These are phyloP conservation scores for Plumapathes pennacea DNA, from an alignment of 92 coral and sea anemone species.

Conservation along the genomic window DNA sequence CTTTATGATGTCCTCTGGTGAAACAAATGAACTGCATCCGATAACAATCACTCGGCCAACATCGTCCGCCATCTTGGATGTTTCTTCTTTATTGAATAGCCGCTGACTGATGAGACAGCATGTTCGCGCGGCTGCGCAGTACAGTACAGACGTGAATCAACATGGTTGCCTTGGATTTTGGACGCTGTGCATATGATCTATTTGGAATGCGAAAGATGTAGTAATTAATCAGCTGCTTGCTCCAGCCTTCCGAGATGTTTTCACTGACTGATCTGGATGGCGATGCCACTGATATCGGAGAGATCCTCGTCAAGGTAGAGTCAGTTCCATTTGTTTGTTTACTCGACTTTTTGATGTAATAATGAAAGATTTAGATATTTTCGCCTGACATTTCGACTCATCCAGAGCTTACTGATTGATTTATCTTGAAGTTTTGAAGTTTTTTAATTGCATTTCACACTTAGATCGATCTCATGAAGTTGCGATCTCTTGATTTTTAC, in stretches of 20 bases:
- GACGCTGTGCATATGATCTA: conserved; percentile 4
- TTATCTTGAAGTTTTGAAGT: background rate
- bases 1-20: conserved; percentile 67
- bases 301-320: conserved; percentile 90
- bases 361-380: no score
- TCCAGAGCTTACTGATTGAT: background rate
- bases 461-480: background rate
- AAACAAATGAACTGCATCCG: conserved; percentile 63
- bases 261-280: conserved; percentile 77
- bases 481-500: background rate
- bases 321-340: background rate
- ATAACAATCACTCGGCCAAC: conserved; percentile 64
- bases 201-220: background rate
- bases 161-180: conserved; percentile 23
- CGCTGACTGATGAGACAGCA: conserved; percentile 24
- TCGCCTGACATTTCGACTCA: background rate
- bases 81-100: background rate
- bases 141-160: no score
- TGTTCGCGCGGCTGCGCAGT: conserved; percentile 8
- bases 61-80: conserved; percentile 83
- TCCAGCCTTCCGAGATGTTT: no score
- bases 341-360: background rate
- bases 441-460: background rate
- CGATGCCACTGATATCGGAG: conserved; percentile 83
- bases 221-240: no score